Evolutionary conservation across 1,140 invertebrate genomes (phyloP).

Genomic region (Glomeris maerens): DNA sequence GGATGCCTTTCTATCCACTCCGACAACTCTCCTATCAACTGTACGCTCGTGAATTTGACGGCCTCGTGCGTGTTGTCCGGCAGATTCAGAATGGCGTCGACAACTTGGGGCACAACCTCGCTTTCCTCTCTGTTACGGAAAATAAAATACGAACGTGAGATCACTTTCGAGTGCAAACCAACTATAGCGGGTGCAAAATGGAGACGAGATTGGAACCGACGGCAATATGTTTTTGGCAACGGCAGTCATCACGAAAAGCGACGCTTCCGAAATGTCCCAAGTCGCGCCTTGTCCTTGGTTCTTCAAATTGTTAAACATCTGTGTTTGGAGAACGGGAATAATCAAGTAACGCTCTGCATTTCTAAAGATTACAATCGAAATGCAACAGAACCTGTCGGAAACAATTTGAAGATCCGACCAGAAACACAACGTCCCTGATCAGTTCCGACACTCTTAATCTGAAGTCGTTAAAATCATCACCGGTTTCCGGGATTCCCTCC

Average conservation of each 20-base stretch:
- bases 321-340: conserved; percentile 16
- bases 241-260: conserved; percentile 87
- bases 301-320: conserved; percentile 37
- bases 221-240: conserved; percentile 90
- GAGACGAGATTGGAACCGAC: conserved; percentile 44
- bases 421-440: conserved; percentile 94
- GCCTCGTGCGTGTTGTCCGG: conserved; percentile 72
- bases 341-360: not conserved
- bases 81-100: conserved; percentile 75
- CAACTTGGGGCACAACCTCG: conserved; percentile 78
- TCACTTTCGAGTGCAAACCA: not conserved
- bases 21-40: conserved; percentile 78
- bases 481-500: conserved; percentile 75
- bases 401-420: conserved; percentile 79
- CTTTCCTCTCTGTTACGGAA: conserved; percentile 60
- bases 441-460: conserved; percentile 75
- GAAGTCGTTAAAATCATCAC: conserved; percentile 77
- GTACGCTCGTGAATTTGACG: conserved; percentile 72
- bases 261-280: conserved; percentile 90
- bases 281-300: conserved; percentile 35
- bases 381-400: conserved; percentile 78
- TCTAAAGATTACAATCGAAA: conserved; percentile 23
- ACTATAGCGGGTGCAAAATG: conserved; percentile 1
- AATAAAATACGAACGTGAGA: not conserved
- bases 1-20: conserved; percentile 90